Percentiles rank a stretch among this genome's conserved stretches.
Conservation (phyloP, 1,140 invertebrate genomes). For the Temnothorax nylanderi region DNA sequence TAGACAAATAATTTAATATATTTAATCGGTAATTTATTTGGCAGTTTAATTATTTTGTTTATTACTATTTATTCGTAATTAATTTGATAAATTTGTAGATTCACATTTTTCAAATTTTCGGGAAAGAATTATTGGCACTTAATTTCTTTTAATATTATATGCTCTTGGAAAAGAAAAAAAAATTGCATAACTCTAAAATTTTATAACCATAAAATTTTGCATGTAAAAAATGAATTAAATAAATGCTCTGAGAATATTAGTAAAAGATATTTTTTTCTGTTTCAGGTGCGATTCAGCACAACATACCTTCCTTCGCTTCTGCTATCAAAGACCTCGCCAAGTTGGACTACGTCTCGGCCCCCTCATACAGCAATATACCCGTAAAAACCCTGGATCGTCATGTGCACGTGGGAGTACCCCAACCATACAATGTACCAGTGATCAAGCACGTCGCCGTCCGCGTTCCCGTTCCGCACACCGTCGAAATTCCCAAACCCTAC, state of each 20-base stretch:
- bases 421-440: slow-evolving; percentile 27
- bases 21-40: neutral
- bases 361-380: neutral
- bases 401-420: slow-evolving; percentile 31
- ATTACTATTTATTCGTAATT: neutral
- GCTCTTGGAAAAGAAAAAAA: neutral
- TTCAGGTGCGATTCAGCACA: neutral
- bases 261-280: neutral
- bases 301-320: neutral
- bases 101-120: neutral
- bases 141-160: neutral
- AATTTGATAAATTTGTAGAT: neutral
- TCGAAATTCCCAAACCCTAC: slow-evolving; percentile 36
- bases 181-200: neutral
- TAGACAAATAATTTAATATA: neutral
- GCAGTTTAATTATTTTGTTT: neutral
- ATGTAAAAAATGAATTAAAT: neutral
- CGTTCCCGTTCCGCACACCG: neutral
- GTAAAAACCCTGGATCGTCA: neutral
- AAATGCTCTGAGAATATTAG: neutral
- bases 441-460: slow-evolving; percentile 29
- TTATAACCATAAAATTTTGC: neutral
- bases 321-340: neutral
- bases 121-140: neutral
- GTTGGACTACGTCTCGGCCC: neutral